Evolutionary conservation across 2,797 vertebrate genomes (phyloP), one percentile per base, ranked within the genome.

Genomic region (Schizothorax lantsangensis): DNA sequence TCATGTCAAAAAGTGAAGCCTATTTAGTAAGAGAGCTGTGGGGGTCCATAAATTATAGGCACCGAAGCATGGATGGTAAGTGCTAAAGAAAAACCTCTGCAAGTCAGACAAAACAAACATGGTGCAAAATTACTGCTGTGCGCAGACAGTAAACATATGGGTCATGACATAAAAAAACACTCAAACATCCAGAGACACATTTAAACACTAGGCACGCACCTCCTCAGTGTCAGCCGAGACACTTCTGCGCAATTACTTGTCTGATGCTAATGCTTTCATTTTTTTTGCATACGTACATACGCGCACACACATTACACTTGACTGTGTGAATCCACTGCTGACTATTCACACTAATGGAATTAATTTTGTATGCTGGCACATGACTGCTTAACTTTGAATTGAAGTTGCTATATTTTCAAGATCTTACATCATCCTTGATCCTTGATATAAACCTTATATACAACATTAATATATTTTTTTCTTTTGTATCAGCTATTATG

Each of bases 161-260:
- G 72, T 74, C 78, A 81, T 82, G 69, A 84, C 45, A 83, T 45
- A 40, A 85, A 40, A 86, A 74, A 88, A 87, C 59, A 84, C 38
- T 86, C 23, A 78, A 57, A 87, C 85, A 90, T 72, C 33, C 74
- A 80, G 68, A 23, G 64, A 86, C 75, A 81, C 54, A 87, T 88
- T 88, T 52, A 88, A 83, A 90, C 62, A 87, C 82, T 40, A 88
- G 71, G 45, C 73, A 87, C 14, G 14, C 66, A n/a, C 69, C 84
- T 69, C 74, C 79, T 79, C 59, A 36, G 40, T 66, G 69, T 83
- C 49, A 45, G 52, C 52, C 3, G 4, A 73, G 17, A 45, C 54
- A 84, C 71, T 45, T 21, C 7, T 30, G 26, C 2, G 5, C 54
- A 59, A 74, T 77, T 84, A 82, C 64, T 38, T 62, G 17, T 62